Base-by-base conservation (phyloP, 2,797 vertebrate genomes). In the Pteropus rufus region DNA sequence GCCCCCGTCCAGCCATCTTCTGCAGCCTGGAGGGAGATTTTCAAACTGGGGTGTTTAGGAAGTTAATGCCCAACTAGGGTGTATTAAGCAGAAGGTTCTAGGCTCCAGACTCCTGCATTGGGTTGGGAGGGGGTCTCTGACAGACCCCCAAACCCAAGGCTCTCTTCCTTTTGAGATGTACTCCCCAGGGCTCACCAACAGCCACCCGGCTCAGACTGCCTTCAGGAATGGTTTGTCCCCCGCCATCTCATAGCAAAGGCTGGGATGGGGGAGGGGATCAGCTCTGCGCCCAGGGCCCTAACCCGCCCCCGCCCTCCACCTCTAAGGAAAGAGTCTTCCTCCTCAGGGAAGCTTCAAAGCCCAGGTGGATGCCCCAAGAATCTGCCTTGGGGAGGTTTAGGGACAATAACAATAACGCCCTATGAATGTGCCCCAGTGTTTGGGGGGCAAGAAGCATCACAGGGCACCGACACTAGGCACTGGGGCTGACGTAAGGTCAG, bases 21-120 rank as follows among this genome's bases (percentile, higher is more conserved):
- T 54, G 83, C 93, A 89, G 96, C 97, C 95, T 85, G 6, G 2
- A 82, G 94, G 95, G n/a, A 64, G 56, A 85, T 49, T 96, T 96
- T 94, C 89, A 88, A 94, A 94, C 84, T 73, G 96, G 95, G 95
- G 93, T 86, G 96, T 75, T 69, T 34, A 79, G 77, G 58, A 73
- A 84, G 75, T 23, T 14, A 2, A 26, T 18, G 56, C n/a, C 39
- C 69, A 41, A 19, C 11, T 19, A n/a, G 26, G 15, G 7, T 10
- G 24, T 10, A 18, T 3, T 11, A 31, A 52, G 36, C 12, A 8
- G 34, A 31, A 49, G 52, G 36, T 3, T 64, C 41, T 8, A 41
- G 23, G 79, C 36, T 75, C 80, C 41, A 3, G 29, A 9, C 16
- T 39, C 54, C 65, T 7, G 29, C 7, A 3, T 54, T 16, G 14